Evolutionary conservation across 2,888 invertebrate genomes (phyloP).

Genomic region (Caenorhabditis uteleia): DNA sequence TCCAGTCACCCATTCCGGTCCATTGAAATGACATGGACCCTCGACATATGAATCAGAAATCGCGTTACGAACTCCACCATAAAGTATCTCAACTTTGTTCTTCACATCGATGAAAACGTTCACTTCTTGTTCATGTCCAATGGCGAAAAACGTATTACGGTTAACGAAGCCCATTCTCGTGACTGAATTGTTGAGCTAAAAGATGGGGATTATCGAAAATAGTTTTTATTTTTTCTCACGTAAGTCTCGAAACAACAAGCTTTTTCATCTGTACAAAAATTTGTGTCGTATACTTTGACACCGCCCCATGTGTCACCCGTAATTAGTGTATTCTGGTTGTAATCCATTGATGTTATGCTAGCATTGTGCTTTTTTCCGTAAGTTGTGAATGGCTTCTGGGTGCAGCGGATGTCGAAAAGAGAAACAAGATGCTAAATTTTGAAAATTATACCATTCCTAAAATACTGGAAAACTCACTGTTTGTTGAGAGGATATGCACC

Average conservation of each 20-base stretch:
- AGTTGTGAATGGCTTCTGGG: constrained; percentile 32
- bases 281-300: constrained; percentile 7
- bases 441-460: too few species aligned
- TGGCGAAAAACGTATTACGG: constrained; percentile 15
- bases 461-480: constrained; percentile 9
- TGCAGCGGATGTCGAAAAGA: constrained; percentile 34
- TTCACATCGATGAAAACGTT: constrained; percentile 20
- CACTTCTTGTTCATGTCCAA: constrained; percentile 4
- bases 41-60: too few species aligned
- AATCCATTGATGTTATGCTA: constrained; percentile 28
- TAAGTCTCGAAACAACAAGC: constrained; percentile 21
- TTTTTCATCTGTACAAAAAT: constrained; percentile 26
- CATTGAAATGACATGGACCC: too few species aligned
- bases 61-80: constrained; percentile 19
- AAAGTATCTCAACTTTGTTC: constrained; percentile 13
- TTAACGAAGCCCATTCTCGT: constrained; percentile 28
- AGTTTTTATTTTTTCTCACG: too few species aligned
- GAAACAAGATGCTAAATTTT: constrained; percentile 44
- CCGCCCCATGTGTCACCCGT: constrained; percentile 29
- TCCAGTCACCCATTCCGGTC: constrained; percentile 13
- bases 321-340: constrained; percentile 34
- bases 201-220: too few species aligned
- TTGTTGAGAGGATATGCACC: constrained; percentile 17
- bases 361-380: constrained; percentile 19
- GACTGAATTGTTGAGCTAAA: constrained; percentile 9